Evolutionary conservation across 2,797 vertebrate species (phyloP).

Genomic region (Octomys mimax): DNA sequence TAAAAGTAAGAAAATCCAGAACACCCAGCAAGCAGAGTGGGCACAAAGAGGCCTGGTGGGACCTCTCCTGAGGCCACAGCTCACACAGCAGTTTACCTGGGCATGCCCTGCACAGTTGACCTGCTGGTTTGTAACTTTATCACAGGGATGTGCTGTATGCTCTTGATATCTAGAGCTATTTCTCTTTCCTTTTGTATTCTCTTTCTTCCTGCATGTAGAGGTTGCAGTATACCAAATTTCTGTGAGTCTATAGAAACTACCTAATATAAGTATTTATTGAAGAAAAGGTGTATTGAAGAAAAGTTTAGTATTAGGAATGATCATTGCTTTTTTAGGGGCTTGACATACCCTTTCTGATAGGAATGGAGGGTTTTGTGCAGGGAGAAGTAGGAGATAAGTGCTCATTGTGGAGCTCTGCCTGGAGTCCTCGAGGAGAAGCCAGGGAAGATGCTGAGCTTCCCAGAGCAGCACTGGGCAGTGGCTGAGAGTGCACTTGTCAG

Average conservation of each 20-base stretch:
- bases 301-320: neutral
- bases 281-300: neutral
- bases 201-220: neutral
- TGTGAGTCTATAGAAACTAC: neutral
- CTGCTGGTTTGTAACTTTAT: neutral
- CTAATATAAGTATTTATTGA: neutral
- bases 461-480: neutral
- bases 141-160: neutral
- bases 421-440: neutral
- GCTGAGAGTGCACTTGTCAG: neutral
- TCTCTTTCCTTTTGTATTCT: neutral
- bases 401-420: neutral
- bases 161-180: neutral
- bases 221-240: neutral
- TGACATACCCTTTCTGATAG: neutral
- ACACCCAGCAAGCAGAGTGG: too few relatives aligned
- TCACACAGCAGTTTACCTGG: neutral
- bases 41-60: neutral
- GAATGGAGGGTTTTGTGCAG: neutral
- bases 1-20: neutral
- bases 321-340: neutral
- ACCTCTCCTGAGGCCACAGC: fast-evolving
- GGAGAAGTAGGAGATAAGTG: neutral
- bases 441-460: neutral
- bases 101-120: neutral